A percentile compares a stretch with the other conserved stretches of the same genome.
These are phyloP conservation scores for Scomber scombrus DNA, from an alignment of 2,113 vertebrate species.

Conservation along the genomic window DNA sequence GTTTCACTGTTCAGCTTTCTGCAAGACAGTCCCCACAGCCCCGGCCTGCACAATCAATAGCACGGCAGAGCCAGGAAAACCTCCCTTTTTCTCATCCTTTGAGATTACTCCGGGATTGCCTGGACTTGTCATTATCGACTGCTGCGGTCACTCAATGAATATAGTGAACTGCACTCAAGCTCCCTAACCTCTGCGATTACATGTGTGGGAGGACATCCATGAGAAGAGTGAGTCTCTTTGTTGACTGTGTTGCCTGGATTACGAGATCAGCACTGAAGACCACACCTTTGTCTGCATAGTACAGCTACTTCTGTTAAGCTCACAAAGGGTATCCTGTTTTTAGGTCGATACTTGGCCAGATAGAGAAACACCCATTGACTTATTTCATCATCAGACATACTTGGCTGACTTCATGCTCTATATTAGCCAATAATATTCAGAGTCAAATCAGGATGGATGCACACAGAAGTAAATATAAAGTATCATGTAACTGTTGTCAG, in stretches of 20 bases:
- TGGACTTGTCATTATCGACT: constrained; percentile 70
- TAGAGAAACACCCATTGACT: constrained; percentile 56
- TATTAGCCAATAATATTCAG: background rate
- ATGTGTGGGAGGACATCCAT: constrained; percentile 65
- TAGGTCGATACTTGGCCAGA: constrained; percentile 41
- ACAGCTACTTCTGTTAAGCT: constrained; percentile 58
- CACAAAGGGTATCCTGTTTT: constrained; percentile 71
- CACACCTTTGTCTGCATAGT: constrained; percentile 79
- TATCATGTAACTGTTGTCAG: background rate
- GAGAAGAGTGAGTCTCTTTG: constrained; percentile 66
- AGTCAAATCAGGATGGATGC: background rate
- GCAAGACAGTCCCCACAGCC: constrained; percentile 18
- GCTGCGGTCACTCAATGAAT: constrained; percentile 44
- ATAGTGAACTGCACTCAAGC: constrained; percentile 22
- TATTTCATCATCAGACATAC: constrained; percentile 33
- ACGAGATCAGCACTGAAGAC: constrained; percentile 67
- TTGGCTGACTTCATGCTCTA: background rate
- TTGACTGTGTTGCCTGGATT: constrained; percentile 75
- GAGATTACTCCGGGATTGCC: constrained; percentile 50
- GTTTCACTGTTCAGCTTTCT: background rate
- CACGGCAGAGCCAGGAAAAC: constrained; percentile 37
- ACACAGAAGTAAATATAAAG: background rate
- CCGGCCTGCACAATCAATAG: constrained; percentile 36
- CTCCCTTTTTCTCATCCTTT: constrained; percentile 44
- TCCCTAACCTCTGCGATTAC: constrained; percentile 33